Conservation (phyloP, 2,888 invertebrate genomes). For the Drosophila hamatofila region DNA sequence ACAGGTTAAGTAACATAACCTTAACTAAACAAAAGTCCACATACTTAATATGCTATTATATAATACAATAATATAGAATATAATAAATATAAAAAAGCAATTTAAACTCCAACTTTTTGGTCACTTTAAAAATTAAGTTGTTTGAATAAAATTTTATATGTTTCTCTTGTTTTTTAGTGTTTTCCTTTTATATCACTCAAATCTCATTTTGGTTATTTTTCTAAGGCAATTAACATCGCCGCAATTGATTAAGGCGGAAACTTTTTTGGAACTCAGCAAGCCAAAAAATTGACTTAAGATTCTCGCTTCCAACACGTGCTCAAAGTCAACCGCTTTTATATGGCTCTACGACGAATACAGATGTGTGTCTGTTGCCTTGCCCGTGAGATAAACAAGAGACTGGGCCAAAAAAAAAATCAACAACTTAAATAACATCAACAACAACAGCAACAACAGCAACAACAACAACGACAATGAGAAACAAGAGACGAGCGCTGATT, state of each 20-base stretch:
- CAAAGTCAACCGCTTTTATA: slow-evolving; percentile 52
- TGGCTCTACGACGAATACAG: not conserved
- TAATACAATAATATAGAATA: not conserved
- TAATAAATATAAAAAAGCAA: too few relatives aligned
- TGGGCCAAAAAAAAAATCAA: slow-evolving; percentile 44
- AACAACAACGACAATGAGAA: not conserved
- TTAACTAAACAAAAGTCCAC: not conserved
- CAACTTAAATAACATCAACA: slow-evolving; percentile 1
- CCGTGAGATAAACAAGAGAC: slow-evolving; percentile 35
- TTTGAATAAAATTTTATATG: not conserved
- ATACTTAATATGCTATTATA: not conserved
- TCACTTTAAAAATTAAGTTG: not conserved
- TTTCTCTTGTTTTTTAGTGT: not conserved
- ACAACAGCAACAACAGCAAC: not conserved
- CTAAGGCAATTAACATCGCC: not conserved
- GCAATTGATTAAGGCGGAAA: slow-evolving; percentile 24
- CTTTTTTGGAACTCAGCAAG: slow-evolving; percentile 10
- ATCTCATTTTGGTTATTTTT: not conserved
- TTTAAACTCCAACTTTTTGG: too few relatives aligned
- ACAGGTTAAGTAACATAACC: not conserved
- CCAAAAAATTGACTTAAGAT: slow-evolving; percentile 36
- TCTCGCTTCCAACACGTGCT: slow-evolving; percentile 53
- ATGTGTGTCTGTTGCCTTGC: not conserved
- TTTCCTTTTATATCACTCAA: not conserved
- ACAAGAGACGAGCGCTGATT: slow-evolving; percentile 27